phyloP scores from a whole-genome alignment of 2,888 invertebrate species.

The Psylliodes chrysocephalus region DNA sequence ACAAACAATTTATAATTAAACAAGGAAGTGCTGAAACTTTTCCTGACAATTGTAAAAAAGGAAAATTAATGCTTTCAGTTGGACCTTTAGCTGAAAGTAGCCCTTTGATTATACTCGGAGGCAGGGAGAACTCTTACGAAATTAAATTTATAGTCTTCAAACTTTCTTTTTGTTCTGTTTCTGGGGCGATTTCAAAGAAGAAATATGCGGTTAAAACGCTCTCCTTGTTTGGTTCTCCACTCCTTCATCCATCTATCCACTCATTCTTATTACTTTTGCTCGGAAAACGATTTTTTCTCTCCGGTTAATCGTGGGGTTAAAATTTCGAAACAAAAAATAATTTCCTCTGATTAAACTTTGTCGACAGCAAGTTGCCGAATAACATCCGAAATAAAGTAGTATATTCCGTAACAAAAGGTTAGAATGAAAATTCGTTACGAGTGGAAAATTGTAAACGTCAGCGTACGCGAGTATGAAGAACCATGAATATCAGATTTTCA shows the following conservation, averaged over 20 bases:
- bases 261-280: background rate
- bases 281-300: background rate
- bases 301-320: background rate
- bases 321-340: too few species aligned
- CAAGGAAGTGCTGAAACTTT: background rate
- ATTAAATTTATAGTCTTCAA: constrained; percentile 8
- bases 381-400: too few species aligned
- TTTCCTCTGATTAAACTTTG: too few species aligned
- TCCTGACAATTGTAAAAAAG: background rate
- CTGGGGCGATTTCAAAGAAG: constrained; percentile 1
- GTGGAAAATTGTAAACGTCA: too few species aligned
- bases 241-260: too few species aligned
- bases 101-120: constrained; percentile 4
- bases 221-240: background rate
- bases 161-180: constrained; percentile 10
- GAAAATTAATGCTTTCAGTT: background rate
- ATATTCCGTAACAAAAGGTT: too few species aligned
- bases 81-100: background rate
- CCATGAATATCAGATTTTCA: too few species aligned
- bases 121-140: background rate
- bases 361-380: too few species aligned
- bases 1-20: constrained; percentile 6
- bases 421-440: too few species aligned
- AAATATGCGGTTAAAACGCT: constrained; percentile 1
- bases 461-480: too few species aligned